phyloP scores from a whole-genome alignment of 2,797 vertebrate species.

The Diglossa cyanea region DNA sequence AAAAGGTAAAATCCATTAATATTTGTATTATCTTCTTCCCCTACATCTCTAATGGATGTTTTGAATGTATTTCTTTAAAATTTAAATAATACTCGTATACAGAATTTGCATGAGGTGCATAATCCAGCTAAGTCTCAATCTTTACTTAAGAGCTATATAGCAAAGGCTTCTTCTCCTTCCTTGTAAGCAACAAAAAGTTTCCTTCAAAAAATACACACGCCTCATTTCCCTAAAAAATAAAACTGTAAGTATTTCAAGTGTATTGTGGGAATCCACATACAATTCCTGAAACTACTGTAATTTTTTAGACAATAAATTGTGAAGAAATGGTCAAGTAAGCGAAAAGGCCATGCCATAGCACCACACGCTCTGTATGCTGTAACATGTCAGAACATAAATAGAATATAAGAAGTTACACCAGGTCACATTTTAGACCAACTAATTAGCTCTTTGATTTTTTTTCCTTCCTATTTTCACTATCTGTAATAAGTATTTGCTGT shows the following conservation, averaged over 20 bases:
- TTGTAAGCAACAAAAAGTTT: neutral
- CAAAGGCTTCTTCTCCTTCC: constrained; percentile 15
- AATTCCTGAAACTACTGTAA: constrained; percentile 46
- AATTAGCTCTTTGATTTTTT: neutral
- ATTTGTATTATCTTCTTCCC: neutral
- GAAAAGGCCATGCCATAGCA: constrained; percentile 33
- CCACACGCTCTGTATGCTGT: neutral
- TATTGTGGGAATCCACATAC: constrained; percentile 57
- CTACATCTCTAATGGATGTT: neutral
- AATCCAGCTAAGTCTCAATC: neutral
- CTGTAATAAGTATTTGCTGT: neutral
- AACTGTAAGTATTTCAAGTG: constrained; percentile 41
- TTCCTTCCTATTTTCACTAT: neutral
- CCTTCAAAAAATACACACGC: constrained; percentile 38
- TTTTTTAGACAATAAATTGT: constrained; percentile 66
- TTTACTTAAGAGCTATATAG: neutral
- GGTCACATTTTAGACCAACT: neutral
- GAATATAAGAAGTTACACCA: neutral
- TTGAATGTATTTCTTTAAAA: neutral
- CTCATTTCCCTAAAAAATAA: constrained; percentile 53
- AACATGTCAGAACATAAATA: constrained; percentile 23
- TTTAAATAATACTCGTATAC: neutral
- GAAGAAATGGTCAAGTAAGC: neutral
- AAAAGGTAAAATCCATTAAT: neutral
- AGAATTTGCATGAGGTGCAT: neutral